Conservation (phyloP, 2,797 vertebrate genomes). For the Steatocranus sp. region DNA sequence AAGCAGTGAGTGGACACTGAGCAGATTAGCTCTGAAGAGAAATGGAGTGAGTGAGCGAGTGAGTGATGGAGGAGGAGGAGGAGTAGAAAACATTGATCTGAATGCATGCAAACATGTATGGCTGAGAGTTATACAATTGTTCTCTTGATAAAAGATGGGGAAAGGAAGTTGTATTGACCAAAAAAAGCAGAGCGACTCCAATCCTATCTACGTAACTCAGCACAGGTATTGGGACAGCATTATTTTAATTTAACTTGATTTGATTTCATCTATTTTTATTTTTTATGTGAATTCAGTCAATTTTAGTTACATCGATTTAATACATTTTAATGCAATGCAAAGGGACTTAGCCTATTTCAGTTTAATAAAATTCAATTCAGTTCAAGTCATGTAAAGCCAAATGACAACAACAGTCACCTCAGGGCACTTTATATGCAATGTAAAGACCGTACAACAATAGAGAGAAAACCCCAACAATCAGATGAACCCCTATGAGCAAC, state of each 20-base stretch:
- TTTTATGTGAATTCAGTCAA: neutral
- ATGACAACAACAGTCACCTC: neutral
- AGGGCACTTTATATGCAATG: neutral
- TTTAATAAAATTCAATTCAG: neutral
- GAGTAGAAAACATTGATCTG: constrained; percentile 31
- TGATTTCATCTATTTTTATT: neutral
- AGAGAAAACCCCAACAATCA: neutral
- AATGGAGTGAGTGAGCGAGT: neutral
- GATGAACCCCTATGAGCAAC: rapidly evolving
- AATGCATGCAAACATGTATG: constrained; percentile 37
- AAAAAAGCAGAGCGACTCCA: neutral
- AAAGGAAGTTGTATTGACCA: constrained; percentile 9
- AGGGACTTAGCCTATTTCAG: neutral
- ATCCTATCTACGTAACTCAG: neutral
- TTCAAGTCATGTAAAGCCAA: neutral
- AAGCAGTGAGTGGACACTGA: neutral
- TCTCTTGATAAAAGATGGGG: neutral
- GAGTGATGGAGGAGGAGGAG: constrained; percentile 5
- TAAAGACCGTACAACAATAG: rapidly evolving
- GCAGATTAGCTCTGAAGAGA: neutral
- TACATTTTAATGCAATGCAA: rapidly evolving
- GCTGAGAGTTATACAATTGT: constrained; percentile 51
- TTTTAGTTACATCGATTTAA: rapidly evolving
- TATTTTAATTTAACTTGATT: neutral
- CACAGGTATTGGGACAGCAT: neutral